Evolutionary conservation across 2,888 invertebrate species (phyloP), one percentile per base, ranked within the genome.

Genomic region (Iselma pallidipennis): DNA sequence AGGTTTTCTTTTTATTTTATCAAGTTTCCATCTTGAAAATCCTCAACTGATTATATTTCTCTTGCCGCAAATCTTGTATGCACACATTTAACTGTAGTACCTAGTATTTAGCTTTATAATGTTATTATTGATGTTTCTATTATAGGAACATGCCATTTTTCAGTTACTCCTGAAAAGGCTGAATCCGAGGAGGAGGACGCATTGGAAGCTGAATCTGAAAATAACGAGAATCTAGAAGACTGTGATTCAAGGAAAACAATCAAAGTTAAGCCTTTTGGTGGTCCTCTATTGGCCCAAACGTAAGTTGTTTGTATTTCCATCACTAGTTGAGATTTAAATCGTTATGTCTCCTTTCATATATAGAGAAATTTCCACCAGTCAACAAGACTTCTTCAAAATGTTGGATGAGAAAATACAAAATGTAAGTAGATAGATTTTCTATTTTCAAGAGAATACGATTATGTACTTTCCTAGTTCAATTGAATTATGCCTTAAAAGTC

Each of bases 321-420:
- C n/a, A n/a, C n/a, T n/a, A n/a, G n/a, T n/a, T n/a, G n/a, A n/a
- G n/a, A n/a, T n/a, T n/a, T n/a, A n/a, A n/a, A n/a, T n/a, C n/a
- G n/a, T n/a, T n/a, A n/a, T n/a, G n/a, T n/a, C n/a, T n/a, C n/a
- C n/a, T n/a, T n/a, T n/a, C n/a, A n/a, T n/a, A 6, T 88, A 54
- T 87, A 94, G 94, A 80, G 93, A 94, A 85, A 88, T 93, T 80
- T 94, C 94, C 64, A 88, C 89, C 67, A 95, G 95, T 80, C 95
- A 95, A 82, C 88, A 92, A 78, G 94, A 95, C 79, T 96, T 96
- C 84, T 96, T 96, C 85, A 91, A 89, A 81, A 93, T 94, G 92
- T 85, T 95, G 73, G 95, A 95, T 80, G 93, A 94, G 74, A 95
- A 94, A 85, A 95, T 95, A 77, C 92, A 94, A 82, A 91, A 89